Evolutionary conservation across 2,113 vertebrate species (phyloP).

Genomic region (Salvelinus fontinalis): DNA sequence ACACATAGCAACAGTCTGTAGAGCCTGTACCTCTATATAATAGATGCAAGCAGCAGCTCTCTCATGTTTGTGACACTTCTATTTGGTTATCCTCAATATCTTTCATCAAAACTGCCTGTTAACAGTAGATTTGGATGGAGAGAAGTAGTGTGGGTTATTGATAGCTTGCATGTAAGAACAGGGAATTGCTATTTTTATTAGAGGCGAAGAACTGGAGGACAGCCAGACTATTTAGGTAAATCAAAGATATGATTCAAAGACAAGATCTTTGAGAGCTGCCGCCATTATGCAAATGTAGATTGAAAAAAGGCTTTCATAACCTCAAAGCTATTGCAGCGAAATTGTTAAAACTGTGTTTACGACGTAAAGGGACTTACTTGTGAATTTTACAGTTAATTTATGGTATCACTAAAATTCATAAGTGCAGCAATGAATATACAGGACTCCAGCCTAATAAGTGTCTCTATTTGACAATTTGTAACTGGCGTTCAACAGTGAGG

Average conservation of each 20-base stretch:
- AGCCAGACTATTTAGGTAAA: conserved; percentile 69
- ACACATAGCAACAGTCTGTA: background rate
- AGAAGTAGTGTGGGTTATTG: conserved; percentile 49
- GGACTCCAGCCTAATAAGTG: conserved; percentile 72
- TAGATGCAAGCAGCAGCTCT: conserved; percentile 12
- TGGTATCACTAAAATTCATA: conserved; percentile 74
- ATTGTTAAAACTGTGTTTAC: conserved; percentile 72
- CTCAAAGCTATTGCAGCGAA: conserved; percentile 66
- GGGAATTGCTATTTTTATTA: conserved; percentile 66
- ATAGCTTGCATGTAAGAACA: conserved; percentile 58
- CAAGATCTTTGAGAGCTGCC: conserved; percentile 52
- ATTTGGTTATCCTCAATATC: conserved; percentile 35
- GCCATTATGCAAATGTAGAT: conserved; percentile 70
- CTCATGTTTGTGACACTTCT: conserved; percentile 37
- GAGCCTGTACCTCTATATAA: conserved; percentile 10
- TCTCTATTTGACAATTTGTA: conserved; percentile 43
- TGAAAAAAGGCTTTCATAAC: conserved; percentile 72
- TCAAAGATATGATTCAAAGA: conserved; percentile 72
- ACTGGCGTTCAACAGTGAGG: conserved; percentile 28
- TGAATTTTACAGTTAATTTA: conserved; percentile 78
- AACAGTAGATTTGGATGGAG: conserved; percentile 25
- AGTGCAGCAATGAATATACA: conserved; percentile 51
- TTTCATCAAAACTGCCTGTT: conserved; percentile 34
- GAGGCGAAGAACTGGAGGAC: conserved; percentile 61
- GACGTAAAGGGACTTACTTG: conserved; percentile 63